Base-by-base conservation (phyloP, 1,140 invertebrate genomes). In the Caenorhabditis tropicalis region DNA sequence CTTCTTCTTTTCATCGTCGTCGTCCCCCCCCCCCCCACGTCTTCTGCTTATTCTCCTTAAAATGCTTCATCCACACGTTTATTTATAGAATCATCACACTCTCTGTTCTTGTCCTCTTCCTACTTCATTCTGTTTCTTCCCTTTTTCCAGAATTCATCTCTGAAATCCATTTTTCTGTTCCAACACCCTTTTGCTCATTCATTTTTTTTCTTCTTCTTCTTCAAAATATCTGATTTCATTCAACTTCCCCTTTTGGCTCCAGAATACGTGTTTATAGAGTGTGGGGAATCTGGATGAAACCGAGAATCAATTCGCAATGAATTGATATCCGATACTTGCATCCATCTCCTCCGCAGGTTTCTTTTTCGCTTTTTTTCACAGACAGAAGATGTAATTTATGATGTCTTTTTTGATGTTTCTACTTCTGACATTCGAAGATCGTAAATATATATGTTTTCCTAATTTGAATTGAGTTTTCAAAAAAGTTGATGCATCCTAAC, bases 1-100 rank as follows among this genome's bases (percentile, higher is more conserved):
- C 48, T 19, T 4, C 16, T 33, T 74, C 15, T 31, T 46, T 36
- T n/a, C n/a, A n/a, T n/a, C n/a, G n/a, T n/a, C n/a, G n/a, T n/a
- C n/a, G n/a, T n/a, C n/a, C n/a, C n/a, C n/a, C n/a, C n/a, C n/a
- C n/a, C n/a, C n/a, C n/a, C n/a, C 36, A 46, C 65, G 7, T 74
- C 65, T 74, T 74, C 36, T 74, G 65, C 7, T 74, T 74, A 36
- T 65, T 29, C 65, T 74, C 36, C 65, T 74, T 43, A 74, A 74
- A 74, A 24, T n/a, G 1, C 65, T 74, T 74, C 36, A 43, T 74
- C 36, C 65, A 74, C 65, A 74, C 21, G 16, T 74, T 43, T 74
- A 74, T 74, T 74, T 74, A 74, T 74, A 74, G 65, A 74, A 74
- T 74, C 65, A 74, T 31, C 65, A 74, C 65, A 43, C 43, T 74